Evolutionary conservation across 2,797 vertebrate genomes (phyloP), one percentile per base, ranked within the genome.

Genomic region (Melanotaenia maccullochi): DNA sequence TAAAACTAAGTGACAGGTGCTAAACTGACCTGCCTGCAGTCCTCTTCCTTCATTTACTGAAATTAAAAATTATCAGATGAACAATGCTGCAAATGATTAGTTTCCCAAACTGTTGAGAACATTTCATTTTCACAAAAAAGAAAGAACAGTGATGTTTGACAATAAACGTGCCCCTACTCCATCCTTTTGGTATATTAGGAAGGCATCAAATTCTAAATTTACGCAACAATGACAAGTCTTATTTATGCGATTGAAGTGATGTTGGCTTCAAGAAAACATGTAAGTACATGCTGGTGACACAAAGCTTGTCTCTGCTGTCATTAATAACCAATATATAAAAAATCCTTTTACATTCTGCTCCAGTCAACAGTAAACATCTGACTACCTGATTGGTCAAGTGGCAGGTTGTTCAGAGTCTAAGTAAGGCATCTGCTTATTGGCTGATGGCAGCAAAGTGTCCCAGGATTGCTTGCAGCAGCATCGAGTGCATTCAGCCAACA

Each of bases 401-500:
- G 61, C 82, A 74, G 83, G 79, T 72, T 73, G 64, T 71, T 77
- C 25, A 2, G 52, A n/a, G 75, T 65, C 72, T 78, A 59, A 85
- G 55, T 82, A 75, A 84, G 72, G 68, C 78, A 80, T 83, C 61
- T 68, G 61, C 40, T 85, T 38, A 54, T 42, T 64, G 68, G 74
- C 59, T 78, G 84, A 79, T 70, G 71, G 72, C 79, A 80, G 79
- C 56, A 68, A 54, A 85, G 81, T 59, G 72, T 79, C 71, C 58
- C 64, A 54, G 71, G 73, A 72, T 65, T 79, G 58, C 85, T 86
- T 70, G 60, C 78, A 78, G 80, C 85, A 78, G 85, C 81, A 81
- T 18, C 3, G 64, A 51, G 52, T 47, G 59, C 80, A 30, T 69
- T 79, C 68, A 76, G 81, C 81, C 80, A 83, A 81, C 79, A 38